Evolutionary conservation across 1,140 invertebrate genomes (phyloP), one percentile per base, ranked within the genome.

Genomic region (Drosophila nannoptera): DNA sequence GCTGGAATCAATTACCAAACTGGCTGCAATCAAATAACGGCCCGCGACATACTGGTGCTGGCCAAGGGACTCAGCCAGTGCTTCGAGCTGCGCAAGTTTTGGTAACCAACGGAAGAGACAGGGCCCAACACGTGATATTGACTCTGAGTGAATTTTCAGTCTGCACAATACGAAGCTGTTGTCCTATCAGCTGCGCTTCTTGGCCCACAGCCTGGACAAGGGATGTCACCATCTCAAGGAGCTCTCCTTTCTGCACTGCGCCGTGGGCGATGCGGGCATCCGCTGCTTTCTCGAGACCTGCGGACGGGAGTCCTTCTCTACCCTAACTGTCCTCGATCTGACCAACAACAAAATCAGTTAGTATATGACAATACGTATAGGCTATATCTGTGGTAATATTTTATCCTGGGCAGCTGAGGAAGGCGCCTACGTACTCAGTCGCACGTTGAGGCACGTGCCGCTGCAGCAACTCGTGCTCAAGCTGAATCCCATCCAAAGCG

Each of bases 311-410:
- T 77, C 88, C 3, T 88, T 89, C 35, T 56, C 63, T 7, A 88
- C 81, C 5, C 66, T 90, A 0, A 87, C 77, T 7, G 43, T 72
- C 5, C 73, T 90, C 2, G 78, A 89, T 53, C 64, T 90, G 53
- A 88, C 78, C 14, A 90, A 90, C 61, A 90, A 90, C 63, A 77
- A 75, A 59, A 89, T 90, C 6, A 77, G 90, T 90, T 43, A 45
- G 82, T 50, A 4, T 7, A 31, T 0, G 16, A 22, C 4, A 14
- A 0, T 11, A 2, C 5, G 31, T 35, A 11, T 8, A 31, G 43
- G 42, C 5, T 22, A 14, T 36, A 12, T 29, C 11, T 9, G 42
- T 8, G 22, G 8, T 7, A n/a, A 9, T 9, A 2, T 0, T 4
- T 29, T n/a, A 7, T 7, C 33, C 0, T 40, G 16, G 11, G 2